Evolutionary conservation across 2,797 vertebrate genomes (phyloP).

Genomic region (Artibeus jamaicensis): DNA sequence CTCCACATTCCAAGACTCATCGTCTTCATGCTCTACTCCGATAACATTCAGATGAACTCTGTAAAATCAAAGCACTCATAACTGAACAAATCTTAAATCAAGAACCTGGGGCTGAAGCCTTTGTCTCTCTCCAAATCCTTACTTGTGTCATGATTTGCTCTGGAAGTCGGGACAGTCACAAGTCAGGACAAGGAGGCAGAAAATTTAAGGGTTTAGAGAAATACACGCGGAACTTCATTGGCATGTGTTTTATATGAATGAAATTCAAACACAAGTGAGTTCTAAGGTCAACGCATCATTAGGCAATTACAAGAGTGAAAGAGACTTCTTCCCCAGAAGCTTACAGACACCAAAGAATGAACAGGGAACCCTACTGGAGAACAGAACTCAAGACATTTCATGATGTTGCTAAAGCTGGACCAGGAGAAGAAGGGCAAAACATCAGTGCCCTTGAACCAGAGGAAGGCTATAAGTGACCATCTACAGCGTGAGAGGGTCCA

Average conservation of each 20-base stretch:
- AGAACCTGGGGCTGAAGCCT: neutral
- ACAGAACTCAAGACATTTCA: neutral
- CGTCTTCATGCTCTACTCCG: neutral
- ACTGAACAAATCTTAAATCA: neutral
- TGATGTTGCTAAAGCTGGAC: neutral
- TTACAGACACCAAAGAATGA: neutral
- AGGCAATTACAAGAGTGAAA: neutral
- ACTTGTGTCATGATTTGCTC: neutral
- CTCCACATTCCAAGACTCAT: neutral
- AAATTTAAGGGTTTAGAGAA: neutral
- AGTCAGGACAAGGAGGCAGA: neutral
- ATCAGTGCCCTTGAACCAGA: accelerated
- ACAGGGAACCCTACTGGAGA: neutral
- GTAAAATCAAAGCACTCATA: neutral
- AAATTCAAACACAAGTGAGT: neutral
- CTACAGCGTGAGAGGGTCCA: accelerated
- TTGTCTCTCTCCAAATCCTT: neutral
- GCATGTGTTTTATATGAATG: neutral
- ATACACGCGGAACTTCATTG: neutral
- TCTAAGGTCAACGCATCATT: neutral
- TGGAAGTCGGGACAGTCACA: neutral
- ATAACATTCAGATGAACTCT: neutral
- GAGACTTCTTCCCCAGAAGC: neutral
- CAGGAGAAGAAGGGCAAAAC: neutral
- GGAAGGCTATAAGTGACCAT: accelerated